These are phyloP conservation scores for Coenonympha arcania DNA, from an alignment of 2,888 invertebrate species.

Conservation along the genomic window DNA sequence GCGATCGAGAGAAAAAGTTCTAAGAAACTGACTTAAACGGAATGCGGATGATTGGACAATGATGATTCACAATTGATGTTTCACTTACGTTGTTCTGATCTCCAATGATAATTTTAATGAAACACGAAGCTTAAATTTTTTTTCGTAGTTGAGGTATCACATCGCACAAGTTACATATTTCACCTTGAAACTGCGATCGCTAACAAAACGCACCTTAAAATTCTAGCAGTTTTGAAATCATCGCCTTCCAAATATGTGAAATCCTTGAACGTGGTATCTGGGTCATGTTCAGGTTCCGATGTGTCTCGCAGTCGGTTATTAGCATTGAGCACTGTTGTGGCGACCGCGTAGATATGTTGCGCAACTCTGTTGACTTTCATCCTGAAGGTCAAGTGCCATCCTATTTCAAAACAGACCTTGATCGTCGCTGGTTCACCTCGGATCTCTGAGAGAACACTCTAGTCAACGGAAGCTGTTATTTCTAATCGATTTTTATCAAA, in stretches of 20 bases:
- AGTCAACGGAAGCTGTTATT: constrained; percentile 63
- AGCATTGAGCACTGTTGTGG: constrained; percentile 62
- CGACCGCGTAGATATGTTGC: constrained; percentile 60
- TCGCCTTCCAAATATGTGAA: constrained; percentile 71
- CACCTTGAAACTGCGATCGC: constrained; percentile 39
- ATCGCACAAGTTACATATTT: constrained; percentile 35
- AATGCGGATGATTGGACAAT: constrained; percentile 28
- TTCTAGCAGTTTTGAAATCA: constrained; percentile 66
- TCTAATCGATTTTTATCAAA: constrained; percentile 49
- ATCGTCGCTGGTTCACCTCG: constrained; percentile 69
- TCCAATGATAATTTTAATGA: not conserved
- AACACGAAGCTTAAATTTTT: not conserved
- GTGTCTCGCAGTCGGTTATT: constrained; percentile 66
- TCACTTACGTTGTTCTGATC: constrained; percentile 4
- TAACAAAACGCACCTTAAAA: constrained; percentile 59
- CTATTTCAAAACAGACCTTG: constrained; percentile 73
- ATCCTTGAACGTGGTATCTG: constrained; percentile 71
- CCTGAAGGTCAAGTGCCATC: constrained; percentile 74
- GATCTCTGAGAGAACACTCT: constrained; percentile 47
- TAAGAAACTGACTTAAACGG: constrained; percentile 21
- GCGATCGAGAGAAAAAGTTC: constrained; percentile 25
- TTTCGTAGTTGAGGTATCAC: too few relatives aligned
- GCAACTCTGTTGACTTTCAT: constrained; percentile 73
- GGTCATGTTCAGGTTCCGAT: constrained; percentile 71
- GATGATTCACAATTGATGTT: constrained; percentile 24